Percentiles rank a stretch among this genome's conserved stretches.
These are phyloP conservation scores for Dipodomys merriami DNA, from an alignment of 2,113 vertebrate genomes.

Conservation along the genomic window DNA sequence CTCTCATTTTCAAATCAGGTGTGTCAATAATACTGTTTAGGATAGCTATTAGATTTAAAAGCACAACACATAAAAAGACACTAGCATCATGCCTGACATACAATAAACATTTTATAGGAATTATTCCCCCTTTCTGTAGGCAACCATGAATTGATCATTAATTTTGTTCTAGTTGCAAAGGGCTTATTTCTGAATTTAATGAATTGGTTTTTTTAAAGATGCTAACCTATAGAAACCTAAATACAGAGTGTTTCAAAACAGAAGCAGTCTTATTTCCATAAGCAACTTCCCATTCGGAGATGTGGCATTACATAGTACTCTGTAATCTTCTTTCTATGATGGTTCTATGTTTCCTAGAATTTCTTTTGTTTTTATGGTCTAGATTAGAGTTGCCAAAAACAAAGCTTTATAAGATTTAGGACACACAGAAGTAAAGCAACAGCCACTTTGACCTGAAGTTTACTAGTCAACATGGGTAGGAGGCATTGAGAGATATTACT, in stretches of 20 bases:
- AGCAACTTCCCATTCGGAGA: neutral
- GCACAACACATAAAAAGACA: slow-evolving; percentile 17
- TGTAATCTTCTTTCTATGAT: neutral
- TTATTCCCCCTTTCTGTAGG: neutral
- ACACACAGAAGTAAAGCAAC: fast-evolving
- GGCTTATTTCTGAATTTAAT: neutral
- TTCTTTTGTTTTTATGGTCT: neutral
- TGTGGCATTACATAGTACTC: too few species aligned
- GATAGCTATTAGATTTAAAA: slow-evolving; percentile 51
- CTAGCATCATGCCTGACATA: slow-evolving; percentile 9
- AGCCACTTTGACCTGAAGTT: neutral
- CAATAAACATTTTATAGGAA: slow-evolving; percentile 40
- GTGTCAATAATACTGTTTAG: slow-evolving; percentile 33
- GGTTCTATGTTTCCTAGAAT: slow-evolving; percentile 17
- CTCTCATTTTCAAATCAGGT: slow-evolving; percentile 46
- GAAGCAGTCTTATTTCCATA: slow-evolving; percentile 39
- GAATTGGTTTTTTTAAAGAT: neutral
- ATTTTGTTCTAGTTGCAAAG: slow-evolving; percentile 1
- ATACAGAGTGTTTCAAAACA: neutral
- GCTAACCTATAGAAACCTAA: neutral
- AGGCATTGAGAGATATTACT: neutral
- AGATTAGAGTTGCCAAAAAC: neutral
- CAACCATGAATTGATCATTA: neutral
- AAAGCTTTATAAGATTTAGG: neutral
- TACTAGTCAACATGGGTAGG: fast-evolving